Evolutionary conservation across 2,888 invertebrate species (phyloP).

Genomic region (Megaustenia siamemsis): DNA sequence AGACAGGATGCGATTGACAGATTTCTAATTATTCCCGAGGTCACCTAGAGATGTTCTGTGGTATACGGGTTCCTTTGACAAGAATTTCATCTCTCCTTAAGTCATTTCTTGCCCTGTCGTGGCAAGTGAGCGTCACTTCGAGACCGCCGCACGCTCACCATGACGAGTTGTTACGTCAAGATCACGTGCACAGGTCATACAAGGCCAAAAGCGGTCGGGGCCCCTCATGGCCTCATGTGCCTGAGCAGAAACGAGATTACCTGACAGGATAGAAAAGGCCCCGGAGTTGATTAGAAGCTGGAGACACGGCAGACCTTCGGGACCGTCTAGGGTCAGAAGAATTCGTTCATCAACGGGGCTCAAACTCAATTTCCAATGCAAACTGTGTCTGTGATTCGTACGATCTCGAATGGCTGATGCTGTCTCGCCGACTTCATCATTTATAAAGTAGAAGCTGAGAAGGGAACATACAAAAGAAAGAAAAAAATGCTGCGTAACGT

Average conservation of each 20-base stretch:
- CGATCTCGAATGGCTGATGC: constrained; percentile 24
- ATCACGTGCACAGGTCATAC: constrained; percentile 46
- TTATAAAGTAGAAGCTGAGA: constrained; percentile 40
- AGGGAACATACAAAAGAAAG: neutral
- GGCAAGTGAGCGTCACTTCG: constrained; percentile 23
- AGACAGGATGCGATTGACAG: constrained; percentile 36
- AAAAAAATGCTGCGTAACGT: neutral
- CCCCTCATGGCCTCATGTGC: constrained; percentile 21
- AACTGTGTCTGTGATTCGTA: constrained; percentile 29
- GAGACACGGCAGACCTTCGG: constrained; percentile 30
- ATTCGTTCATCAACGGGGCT: constrained; percentile 30
- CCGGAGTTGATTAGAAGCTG: constrained; percentile 40
- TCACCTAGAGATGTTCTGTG: constrained; percentile 29
- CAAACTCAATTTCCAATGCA: constrained; percentile 43
- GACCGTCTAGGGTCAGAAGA: constrained; percentile 36
- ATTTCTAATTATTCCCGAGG: constrained; percentile 41
- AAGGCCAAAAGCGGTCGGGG: constrained; percentile 45
- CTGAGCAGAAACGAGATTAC: constrained; percentile 45
- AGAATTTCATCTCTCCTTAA: constrained; percentile 39
- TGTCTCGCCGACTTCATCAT: constrained; percentile 41
- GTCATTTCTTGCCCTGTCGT: neutral
- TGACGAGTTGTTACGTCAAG: constrained; percentile 47
- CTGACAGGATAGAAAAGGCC: constrained; percentile 24
- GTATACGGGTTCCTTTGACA: constrained; percentile 44
- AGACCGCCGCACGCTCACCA: constrained; percentile 31